These are phyloP conservation scores for Trichoplusia ni DNA, from an alignment of 1,140 invertebrate genomes.

Conservation along the genomic window DNA sequence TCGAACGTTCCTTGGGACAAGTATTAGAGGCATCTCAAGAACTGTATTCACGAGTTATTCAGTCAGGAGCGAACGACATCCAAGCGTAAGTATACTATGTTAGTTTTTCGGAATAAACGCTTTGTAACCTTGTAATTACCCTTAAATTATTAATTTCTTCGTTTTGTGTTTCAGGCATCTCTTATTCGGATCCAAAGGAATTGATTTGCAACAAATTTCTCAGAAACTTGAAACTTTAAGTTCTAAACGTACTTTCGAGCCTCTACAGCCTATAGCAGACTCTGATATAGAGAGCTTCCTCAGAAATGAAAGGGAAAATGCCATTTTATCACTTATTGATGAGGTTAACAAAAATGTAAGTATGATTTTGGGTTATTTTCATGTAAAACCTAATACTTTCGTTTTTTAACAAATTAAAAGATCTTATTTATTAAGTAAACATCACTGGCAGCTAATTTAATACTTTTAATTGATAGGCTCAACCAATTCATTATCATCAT, in stretches of 20 bases:
- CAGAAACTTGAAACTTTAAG: conserved; percentile 95
- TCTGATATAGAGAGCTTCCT: conserved; percentile 94
- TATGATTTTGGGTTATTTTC: conserved; percentile 29
- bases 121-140: no score
- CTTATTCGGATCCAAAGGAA: conserved; percentile 95
- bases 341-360: conserved; percentile 83
- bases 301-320: conserved; percentile 96
- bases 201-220: conserved; percentile 95
- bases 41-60: conserved; percentile 92
- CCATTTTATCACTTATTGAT: conserved; percentile 94
- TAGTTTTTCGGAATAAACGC: no score
- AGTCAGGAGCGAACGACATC: conserved; percentile 92
- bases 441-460: no score
- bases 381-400: no score
- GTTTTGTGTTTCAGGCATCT: conserved; percentile 87
- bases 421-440: no score
- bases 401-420: no score
- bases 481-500: no score
- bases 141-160: background rate
- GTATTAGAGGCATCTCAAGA: conserved; percentile 96
- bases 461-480: no score
- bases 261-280: conserved; percentile 93
- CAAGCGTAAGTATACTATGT: conserved; percentile 96
- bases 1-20: conserved; percentile 94
- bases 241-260: conserved; percentile 92